Base-by-base conservation (phyloP, 2,113 vertebrate genomes). In the Crypturellus undulatus region DNA sequence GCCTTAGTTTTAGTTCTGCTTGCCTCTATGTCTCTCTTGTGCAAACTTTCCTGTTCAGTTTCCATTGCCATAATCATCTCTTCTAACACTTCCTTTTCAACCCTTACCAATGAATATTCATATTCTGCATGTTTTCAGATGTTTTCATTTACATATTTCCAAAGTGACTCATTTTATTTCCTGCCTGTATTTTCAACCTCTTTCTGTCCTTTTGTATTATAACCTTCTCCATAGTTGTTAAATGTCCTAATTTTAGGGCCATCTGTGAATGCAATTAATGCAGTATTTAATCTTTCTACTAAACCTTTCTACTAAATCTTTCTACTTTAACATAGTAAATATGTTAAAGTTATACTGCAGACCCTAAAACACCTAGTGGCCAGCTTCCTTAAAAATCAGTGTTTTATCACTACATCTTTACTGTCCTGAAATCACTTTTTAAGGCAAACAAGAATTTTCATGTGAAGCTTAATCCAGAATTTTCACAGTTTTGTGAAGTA, bases 251-350 rank as follows among this genome's bases (percentile, higher is more conserved):
- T 70, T 91, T 67, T 80, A 94, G 85, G 62, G 60, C 93, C 96
- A 91, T 95, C 95, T 97, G 97, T 87, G 95, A 97, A 91, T 72
- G 65, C 84, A 96, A 97, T 96, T 95, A 97, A 79, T 82, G 89
- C 84, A 93, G 78, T 63, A 78, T 88, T 94, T 71, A 80, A 45
- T 54, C 15, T 17, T 60, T 93, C 84, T 94, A 75, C 92, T 92
- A 95, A 63, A 94, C 87, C 45, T 42, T 94, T 87, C 40, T 42
- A 42, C 40, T 42, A 42, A 42, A 42, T 42, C 40, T 42, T 42
- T 42, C 40, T 42, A 42, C 40, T 42, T 42, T 42, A 42, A 42
- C 40, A 42, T 10, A 94, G 81, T 90, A 96, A 97, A 92, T 69
- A 87, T 12, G 45, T 91, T 93, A 80, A 65, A 89, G 92, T 36